Evolutionary conservation across 2,797 vertebrate genomes (phyloP), one percentile per base, ranked within the genome.

Genomic region (Lerista edwardsae): DNA sequence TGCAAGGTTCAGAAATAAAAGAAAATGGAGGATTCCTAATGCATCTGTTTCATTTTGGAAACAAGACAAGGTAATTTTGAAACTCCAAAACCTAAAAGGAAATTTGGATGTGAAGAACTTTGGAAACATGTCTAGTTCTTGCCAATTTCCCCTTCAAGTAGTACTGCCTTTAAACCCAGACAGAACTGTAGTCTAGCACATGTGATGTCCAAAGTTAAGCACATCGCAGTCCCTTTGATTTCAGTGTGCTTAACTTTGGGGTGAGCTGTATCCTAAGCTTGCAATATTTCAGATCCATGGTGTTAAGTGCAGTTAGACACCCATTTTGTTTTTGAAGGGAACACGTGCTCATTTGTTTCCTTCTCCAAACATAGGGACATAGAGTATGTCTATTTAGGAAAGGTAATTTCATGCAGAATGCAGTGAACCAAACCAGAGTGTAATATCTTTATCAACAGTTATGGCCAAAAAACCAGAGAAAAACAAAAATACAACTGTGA

Each of bases 101-200:
- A 47, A 75, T 86, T 72, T 0, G 80, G 34, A 29, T 15, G n/a
- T 25, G 31, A 62, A 57, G 78, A 41, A 23, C 36, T 59, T 88
- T 39, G 10, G 69, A 7, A 61, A 36, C 25, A 19, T 2, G 77
- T 1, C 17, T 78, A 0, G 0, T 78, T 81, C 64, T 89, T 64
- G 41, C 71, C 0, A 47, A 57, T 36, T 25, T 80, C 31, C 39
- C 89, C 29, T 67, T 9, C 12, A 77, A 36, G 65, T 71, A 57
- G n/a, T 36, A 41, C 72, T n/a, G 55, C 47, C 65, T 51, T 41
- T n/a, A 31, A 76, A 69, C 0, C 3, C 8, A 23, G 12, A n/a
- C 21, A 36, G 47, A 76, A 39, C 10, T 62, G 39, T 77, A 8
- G 6, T 57, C 31, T 34, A 44, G 75, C 21, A 4, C 15, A n/a